These are phyloP conservation scores for Porites evermanni DNA, from an alignment of 92 coral and sea anemone species.

Conservation along the genomic window DNA sequence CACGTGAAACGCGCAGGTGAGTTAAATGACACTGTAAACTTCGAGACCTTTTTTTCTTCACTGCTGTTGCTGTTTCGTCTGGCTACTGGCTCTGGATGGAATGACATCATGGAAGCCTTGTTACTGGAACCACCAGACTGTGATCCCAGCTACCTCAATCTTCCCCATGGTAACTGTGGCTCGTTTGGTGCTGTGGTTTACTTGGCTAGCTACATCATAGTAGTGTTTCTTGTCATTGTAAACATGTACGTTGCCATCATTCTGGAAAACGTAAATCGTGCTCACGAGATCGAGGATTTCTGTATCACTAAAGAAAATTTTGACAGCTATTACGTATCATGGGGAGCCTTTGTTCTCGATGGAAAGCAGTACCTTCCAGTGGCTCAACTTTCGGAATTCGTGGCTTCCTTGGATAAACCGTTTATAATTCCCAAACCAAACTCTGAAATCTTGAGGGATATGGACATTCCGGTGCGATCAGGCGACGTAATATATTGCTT, in stretches of 20 bases:
- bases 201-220: slow-evolving; percentile 78
- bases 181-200: slow-evolving; percentile 73
- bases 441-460: slow-evolving; percentile 56
- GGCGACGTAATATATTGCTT: slow-evolving; percentile 93
- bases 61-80: slow-evolving; percentile 87
- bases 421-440: slow-evolving; percentile 76
- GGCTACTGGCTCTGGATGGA: slow-evolving; percentile 95
- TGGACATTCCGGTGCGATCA: slow-evolving; percentile 86
- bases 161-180: slow-evolving; percentile 90
- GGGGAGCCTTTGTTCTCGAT: slow-evolving; percentile 84
- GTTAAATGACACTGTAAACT: slow-evolving; percentile 84
- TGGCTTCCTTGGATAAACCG: slow-evolving; percentile 85
- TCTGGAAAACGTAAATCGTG: slow-evolving; percentile 89
- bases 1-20: slow-evolving; percentile 82
- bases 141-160: slow-evolving; percentile 67
- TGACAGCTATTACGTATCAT: slow-evolving; percentile 82
- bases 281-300: slow-evolving; percentile 89
- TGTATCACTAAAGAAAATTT: slow-evolving; percentile 92
- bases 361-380: slow-evolving; percentile 92
- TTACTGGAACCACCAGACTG: slow-evolving; percentile 88
- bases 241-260: slow-evolving; percentile 97
- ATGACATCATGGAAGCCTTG: slow-evolving; percentile 85
- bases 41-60: slow-evolving; percentile 84
- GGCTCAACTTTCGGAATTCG: slow-evolving; percentile 76
- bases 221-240: slow-evolving; percentile 88